A percentile compares a stretch with the other conserved stretches of the same genome.
These are phyloP conservation scores for Hydrochoerus hydrochaeris DNA, from an alignment of 2,113 vertebrate genomes.

Conservation along the genomic window DNA sequence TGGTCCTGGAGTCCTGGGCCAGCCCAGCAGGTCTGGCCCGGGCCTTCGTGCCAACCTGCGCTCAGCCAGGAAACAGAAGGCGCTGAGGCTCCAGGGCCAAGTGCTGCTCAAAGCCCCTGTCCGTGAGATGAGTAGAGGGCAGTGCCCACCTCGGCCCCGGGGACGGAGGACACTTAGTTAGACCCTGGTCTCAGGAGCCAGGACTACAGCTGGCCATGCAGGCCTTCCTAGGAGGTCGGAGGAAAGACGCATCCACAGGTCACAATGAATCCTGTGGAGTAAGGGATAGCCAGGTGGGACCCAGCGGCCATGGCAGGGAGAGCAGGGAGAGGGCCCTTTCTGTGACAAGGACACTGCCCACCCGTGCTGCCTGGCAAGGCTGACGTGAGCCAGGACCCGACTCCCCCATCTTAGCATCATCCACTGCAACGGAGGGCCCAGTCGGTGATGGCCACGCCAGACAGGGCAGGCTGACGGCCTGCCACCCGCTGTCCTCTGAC, in stretches of 20 bases:
- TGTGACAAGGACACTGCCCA: neutral
- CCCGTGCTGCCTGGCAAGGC: neutral
- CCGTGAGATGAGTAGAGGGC: too few species aligned
- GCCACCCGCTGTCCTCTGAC: neutral
- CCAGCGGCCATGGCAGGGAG: too few species aligned
- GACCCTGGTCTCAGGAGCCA: neutral
- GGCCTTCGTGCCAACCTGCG: neutral
- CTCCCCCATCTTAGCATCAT: neutral
- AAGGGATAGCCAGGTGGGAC: neutral
- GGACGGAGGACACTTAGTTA: accelerated
- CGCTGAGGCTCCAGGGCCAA: too few species aligned
- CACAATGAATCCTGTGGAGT: neutral
- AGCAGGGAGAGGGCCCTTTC: neutral
- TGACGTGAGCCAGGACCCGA: neutral
- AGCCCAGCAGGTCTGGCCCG: too few species aligned
- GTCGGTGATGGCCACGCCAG: neutral
- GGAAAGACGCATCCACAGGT: neutral
- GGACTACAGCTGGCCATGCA: neutral
- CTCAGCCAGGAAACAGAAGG: neutral
- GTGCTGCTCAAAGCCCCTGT: neutral
- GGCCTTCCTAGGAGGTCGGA: neutral
- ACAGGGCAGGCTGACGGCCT: neutral
- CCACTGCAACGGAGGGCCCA: neutral
- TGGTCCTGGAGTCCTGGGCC: neutral
- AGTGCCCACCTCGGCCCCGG: neutral